Evolutionary conservation across 2,888 invertebrate genomes (phyloP).

Genomic region (Pachydiplax longipennis): DNA sequence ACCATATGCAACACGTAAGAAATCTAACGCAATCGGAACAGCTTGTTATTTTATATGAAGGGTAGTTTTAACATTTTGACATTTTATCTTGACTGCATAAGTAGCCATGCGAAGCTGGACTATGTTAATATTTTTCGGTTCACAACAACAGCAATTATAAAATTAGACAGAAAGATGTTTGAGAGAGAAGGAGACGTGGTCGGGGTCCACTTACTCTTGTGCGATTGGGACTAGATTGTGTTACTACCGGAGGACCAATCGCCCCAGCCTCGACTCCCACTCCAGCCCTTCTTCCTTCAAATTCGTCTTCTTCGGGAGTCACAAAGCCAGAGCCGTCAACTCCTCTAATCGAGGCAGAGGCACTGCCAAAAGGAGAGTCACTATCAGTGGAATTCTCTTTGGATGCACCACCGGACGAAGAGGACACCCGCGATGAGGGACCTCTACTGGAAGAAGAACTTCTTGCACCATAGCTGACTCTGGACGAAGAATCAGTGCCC

Average conservation of each 20-base stretch:
- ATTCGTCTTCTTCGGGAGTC: slow-evolving; percentile 39
- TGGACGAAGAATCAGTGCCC: neutral
- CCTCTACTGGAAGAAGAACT: neutral
- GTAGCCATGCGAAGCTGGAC: too few relatives aligned
- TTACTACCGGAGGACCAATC: neutral
- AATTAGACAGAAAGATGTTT: too few relatives aligned
- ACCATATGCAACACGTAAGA: too few relatives aligned
- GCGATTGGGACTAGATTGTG: neutral
- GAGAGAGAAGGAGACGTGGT: too few relatives aligned
- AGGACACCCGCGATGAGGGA: neutral
- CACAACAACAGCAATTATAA: too few relatives aligned
- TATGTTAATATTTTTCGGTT: too few relatives aligned
- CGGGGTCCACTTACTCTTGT: neutral
- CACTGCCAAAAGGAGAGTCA: neutral
- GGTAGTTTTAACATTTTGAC: too few relatives aligned
- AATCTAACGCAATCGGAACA: too few relatives aligned
- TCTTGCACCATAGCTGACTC: neutral
- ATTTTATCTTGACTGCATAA: too few relatives aligned
- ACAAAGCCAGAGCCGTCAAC: slow-evolving; percentile 53
- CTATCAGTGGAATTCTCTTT: neutral
- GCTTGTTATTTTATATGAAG: too few relatives aligned
- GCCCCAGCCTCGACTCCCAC: neutral
- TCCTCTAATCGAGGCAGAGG: neutral
- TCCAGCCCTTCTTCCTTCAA: neutral
- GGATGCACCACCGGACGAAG: neutral